A percentile compares a stretch with the other conserved stretches of the same genome.
Conservation (phyloP, 2,797 vertebrate genomes). For the Sylvia borin region DNA sequence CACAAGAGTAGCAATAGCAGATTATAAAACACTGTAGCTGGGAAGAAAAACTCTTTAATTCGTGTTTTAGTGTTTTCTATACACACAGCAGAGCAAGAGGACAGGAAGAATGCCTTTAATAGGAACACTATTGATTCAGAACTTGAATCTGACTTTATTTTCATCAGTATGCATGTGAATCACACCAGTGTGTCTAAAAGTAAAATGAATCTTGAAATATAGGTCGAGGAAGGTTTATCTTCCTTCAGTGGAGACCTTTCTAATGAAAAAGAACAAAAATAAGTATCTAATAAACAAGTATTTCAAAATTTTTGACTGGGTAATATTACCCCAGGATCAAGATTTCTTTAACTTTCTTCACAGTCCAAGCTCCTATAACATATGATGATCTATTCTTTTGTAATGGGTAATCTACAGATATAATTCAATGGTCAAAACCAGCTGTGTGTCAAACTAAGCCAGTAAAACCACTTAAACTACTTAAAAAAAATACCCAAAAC, state of each 20-base stretch:
- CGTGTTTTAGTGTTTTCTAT: not conserved
- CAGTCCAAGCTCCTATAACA: not conserved
- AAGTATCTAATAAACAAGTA: not conserved
- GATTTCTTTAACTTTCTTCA: not conserved
- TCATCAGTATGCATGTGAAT: not conserved
- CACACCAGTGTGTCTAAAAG: not conserved
- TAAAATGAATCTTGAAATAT: not conserved
- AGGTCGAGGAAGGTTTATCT: not conserved
- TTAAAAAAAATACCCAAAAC: no score
- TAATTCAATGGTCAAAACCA: not conserved
- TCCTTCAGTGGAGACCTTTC: not conserved
- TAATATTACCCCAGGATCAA: not conserved
- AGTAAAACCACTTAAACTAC: not conserved
- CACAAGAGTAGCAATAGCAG: not conserved
- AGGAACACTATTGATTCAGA: not conserved
- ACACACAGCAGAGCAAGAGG: not conserved
- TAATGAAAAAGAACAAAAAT: not conserved
- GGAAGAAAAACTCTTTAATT: not conserved
- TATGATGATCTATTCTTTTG: not conserved
- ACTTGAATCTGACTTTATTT: not conserved
- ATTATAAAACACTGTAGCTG: not conserved
- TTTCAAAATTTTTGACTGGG: not conserved
- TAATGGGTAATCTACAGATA: not conserved
- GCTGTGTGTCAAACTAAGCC: not conserved
- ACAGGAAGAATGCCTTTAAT: not conserved